phyloP scores from a whole-genome alignment of 37 sponge, comb jelly and placozoan genomes.

The Ianthella basta region DNA sequence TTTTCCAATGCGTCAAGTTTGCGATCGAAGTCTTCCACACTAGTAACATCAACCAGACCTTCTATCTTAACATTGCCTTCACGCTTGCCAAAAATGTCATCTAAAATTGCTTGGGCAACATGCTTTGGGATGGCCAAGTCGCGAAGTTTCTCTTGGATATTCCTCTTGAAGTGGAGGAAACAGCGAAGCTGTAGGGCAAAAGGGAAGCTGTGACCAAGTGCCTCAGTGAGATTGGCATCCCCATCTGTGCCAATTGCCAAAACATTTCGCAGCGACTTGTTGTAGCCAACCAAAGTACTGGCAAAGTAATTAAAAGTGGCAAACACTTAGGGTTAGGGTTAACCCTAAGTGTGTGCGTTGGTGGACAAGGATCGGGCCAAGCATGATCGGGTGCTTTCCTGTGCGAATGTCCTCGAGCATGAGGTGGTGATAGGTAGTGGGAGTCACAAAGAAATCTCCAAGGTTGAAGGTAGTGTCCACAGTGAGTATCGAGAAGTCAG shows the following conservation, averaged over 20 bases:
- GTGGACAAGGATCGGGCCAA: constrained; percentile 39
- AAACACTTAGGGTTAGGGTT: too few relatives aligned
- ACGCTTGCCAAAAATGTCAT: constrained; percentile 57
- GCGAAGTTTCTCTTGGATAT: constrained; percentile 28
- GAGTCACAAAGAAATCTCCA: constrained; percentile 61
- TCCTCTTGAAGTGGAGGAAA: constrained; percentile 54
- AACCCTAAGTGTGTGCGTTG: constrained; percentile 34
- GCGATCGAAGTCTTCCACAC: constrained; percentile 31
- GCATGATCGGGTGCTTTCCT: constrained; percentile 21
- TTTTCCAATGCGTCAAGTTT: neutral
- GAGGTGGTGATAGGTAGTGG: constrained; percentile 43
- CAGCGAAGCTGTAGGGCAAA: constrained; percentile 46
- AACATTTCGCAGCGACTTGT: constrained; percentile 25
- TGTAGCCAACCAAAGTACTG: constrained; percentile 38
- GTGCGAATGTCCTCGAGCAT: constrained; percentile 46
- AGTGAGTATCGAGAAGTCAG: constrained; percentile 14
- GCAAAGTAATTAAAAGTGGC: constrained; percentile 25
- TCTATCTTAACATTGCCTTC: constrained; percentile 19
- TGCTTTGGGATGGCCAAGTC: constrained; percentile 8
- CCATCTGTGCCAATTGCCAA: constrained; percentile 53
- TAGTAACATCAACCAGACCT: constrained; percentile 47
- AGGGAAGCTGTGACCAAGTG: constrained; percentile 48
- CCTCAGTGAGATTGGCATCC: constrained; percentile 36
- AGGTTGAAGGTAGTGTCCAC: constrained; percentile 61
- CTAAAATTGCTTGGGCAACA: constrained; percentile 35